Percentiles rank a stretch among this genome's conserved stretches.
phyloP scores from a whole-genome alignment of 2,797 vertebrate species.

The Numenius phaeopus region DNA sequence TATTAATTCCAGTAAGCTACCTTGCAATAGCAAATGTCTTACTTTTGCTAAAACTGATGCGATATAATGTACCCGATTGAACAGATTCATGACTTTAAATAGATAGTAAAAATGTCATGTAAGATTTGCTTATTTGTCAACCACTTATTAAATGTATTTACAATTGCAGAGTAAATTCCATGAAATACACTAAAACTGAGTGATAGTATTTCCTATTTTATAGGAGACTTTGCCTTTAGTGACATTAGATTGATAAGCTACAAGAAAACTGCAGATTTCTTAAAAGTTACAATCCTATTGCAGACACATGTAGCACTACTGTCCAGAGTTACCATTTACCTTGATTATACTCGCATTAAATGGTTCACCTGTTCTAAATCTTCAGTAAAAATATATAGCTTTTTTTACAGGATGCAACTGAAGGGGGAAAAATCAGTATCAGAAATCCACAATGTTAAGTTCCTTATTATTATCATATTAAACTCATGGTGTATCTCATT shows the following conservation, averaged over 20 bases:
- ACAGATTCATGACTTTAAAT: neutral
- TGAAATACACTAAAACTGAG: neutral
- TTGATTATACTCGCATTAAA: slow-evolving; percentile 22
- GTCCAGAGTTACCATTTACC: slow-evolving; percentile 19
- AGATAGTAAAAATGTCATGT: neutral
- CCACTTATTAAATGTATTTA: slow-evolving; percentile 14
- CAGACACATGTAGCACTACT: neutral
- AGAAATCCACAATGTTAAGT: neutral
- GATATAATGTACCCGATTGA: neutral
- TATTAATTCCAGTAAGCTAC: neutral
- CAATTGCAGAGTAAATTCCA: neutral
- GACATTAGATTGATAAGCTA: neutral
- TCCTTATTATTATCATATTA: neutral
- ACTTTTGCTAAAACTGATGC: neutral
- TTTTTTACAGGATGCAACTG: neutral
- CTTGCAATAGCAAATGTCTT: neutral
- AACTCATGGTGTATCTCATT: neutral
- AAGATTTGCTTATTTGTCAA: slow-evolving; percentile 38
- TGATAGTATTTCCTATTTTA: slow-evolving; percentile 9
- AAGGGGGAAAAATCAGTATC: neutral
- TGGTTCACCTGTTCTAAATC: slow-evolving; percentile 36
- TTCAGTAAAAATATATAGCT: neutral
- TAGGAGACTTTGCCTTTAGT: neutral
- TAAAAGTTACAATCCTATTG: neutral
- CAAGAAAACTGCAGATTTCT: neutral